Conservation (phyloP, 2,888 invertebrate genomes). For the Stictocephala bisonia region DNA sequence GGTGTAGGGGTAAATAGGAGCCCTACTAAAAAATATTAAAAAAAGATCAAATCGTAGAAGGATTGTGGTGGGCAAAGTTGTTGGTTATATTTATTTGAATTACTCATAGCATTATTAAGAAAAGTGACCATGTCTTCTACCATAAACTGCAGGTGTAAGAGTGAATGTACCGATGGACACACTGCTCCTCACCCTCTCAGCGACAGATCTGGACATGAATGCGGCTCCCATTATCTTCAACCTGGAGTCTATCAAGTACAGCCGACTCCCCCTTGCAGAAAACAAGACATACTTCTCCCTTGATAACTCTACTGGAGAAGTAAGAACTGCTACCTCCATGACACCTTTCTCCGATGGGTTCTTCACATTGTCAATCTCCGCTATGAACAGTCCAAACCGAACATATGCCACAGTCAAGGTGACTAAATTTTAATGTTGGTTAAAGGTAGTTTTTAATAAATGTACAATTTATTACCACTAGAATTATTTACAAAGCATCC, state of each 20-base stretch:
- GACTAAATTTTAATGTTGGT: too few species aligned
- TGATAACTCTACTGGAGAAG: slow-evolving; percentile 76
- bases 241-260: slow-evolving; percentile 66
- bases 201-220: slow-evolving; percentile 75
- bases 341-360: slow-evolving; percentile 75
- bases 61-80: too few species aligned
- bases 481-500: not conserved
- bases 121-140: too few species aligned
- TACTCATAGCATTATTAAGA: too few species aligned
- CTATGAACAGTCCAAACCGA: slow-evolving; percentile 60
- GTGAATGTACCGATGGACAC: slow-evolving; percentile 81
- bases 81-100: too few species aligned
- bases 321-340: slow-evolving; percentile 76
- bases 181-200: slow-evolving; percentile 74
- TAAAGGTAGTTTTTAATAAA: not conserved
- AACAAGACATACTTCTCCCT: slow-evolving; percentile 66
- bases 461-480: not conserved
- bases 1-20: too few species aligned
- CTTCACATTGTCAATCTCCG: slow-evolving; percentile 66
- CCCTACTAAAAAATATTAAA: too few species aligned
- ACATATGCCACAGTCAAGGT: slow-evolving; percentile 66
- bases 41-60: too few species aligned
- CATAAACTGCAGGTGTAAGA: slow-evolving; percentile 74
- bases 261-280: slow-evolving; percentile 22
- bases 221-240: slow-evolving; percentile 74